phyloP scores from a whole-genome alignment of 2,113 vertebrate genomes.

The Capricornis sumatraensis region DNA sequence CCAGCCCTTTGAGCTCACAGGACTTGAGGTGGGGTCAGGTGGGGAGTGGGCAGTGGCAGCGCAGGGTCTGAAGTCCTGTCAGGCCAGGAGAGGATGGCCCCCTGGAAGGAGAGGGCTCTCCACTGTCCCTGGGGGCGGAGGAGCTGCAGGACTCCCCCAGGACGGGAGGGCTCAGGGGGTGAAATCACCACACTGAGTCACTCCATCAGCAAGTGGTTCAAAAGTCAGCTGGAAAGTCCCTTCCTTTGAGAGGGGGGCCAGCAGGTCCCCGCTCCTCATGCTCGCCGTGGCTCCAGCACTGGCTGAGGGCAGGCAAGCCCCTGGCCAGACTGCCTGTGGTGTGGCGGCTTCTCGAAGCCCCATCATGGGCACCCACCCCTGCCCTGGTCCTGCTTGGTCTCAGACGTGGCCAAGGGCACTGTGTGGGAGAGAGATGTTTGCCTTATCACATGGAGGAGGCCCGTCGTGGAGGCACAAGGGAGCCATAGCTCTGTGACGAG shows the following conservation, averaged over 20 bases:
- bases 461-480: neutral
- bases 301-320: neutral
- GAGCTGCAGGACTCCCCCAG: neutral
- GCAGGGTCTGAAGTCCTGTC: too few relatives aligned
- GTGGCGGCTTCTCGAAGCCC: neutral
- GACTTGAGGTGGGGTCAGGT: too few relatives aligned
- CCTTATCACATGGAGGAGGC: rapidly evolving
- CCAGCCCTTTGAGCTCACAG: neutral
- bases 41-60: rapidly evolving
- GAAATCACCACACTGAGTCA: neutral
- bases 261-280: neutral
- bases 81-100: rapidly evolving
- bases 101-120: neutral
- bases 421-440: neutral
- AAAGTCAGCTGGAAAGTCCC: neutral
- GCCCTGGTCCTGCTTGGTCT: rapidly evolving
- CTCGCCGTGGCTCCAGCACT: neutral
- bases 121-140: neutral
- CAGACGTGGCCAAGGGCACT: neutral
- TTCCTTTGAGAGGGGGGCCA: neutral
- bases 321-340: neutral
- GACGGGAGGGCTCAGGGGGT: rapidly evolving
- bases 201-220: neutral
- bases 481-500: too few relatives aligned
- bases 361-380: rapidly evolving